Base-by-base conservation (phyloP, 2,888 invertebrate genomes). In the Coronaproctus castanopsis region DNA sequence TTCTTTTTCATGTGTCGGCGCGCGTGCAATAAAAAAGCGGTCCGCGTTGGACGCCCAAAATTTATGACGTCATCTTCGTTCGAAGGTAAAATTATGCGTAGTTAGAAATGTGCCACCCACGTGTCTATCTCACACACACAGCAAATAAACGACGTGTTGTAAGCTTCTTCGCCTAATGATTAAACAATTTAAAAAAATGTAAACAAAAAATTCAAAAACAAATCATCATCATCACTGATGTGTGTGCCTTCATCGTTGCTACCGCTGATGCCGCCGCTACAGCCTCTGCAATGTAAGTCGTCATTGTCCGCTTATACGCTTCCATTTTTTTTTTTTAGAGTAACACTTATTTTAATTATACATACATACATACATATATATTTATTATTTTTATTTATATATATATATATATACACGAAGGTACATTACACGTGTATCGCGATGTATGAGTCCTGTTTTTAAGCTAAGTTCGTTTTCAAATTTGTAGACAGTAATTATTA, bases 21-120 rank as follows among this genome's bases (percentile, higher is more conserved):
- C 5, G 10, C 21, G 20, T 52, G 52, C 52, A 18, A 10, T 21
- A 52, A 21, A 21, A 70, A 72, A 74, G 75, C 74, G 69, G 70
- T 75, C 65, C 72, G 71, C 70, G 71, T 74, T 67, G 72, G 73
- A 66, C 72, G 74, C 67, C 72, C 65, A 56, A 64, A 73, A 70
- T 71, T 72, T 66, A 73, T 72, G 70, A 72, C 73, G 69, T 70
- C 72, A 69, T 70, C 70, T 67, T 71, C 71, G 63, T 67, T 72
- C 66, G 72, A 74, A 73, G 74, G 73, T 74, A 74, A 73, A 70
- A 36, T 36, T 36, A 36, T 14, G 8, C 54, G 58, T 58, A 58
- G 58, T 58, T 58, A 58, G 58, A 58, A 57, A 58, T 58, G 52
- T 24, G 23, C 48, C 48, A 57, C 53, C 53, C 57, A 57, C n/a